These are phyloP conservation scores for Parascotia fuliginaria DNA, from an alignment of 2,888 invertebrate genomes.

Conservation along the genomic window DNA sequence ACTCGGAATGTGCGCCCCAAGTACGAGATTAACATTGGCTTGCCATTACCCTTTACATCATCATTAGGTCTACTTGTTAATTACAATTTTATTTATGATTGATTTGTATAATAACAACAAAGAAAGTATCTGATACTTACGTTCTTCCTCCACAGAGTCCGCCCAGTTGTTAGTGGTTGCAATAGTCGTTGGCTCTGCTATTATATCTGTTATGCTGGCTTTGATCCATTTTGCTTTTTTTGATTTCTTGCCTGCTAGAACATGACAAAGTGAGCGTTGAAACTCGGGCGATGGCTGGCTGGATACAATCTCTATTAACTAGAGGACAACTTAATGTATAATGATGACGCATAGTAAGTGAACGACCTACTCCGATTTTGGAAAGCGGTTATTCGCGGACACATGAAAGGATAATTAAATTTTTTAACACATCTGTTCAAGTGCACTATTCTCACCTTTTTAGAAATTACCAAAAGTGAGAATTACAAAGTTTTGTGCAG, in stretches of 20 bases:
- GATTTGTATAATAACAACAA: slow-evolving; percentile 1
- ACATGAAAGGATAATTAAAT: slow-evolving; percentile 52
- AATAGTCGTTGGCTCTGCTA: slow-evolving; percentile 89
- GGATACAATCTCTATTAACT: slow-evolving; percentile 24
- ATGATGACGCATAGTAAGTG: slow-evolving; percentile 79
- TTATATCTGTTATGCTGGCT: slow-evolving; percentile 92
- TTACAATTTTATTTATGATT: neutral
- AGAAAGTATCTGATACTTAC: slow-evolving; percentile 73
- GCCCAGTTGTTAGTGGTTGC: slow-evolving; percentile 90
- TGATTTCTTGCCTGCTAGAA: slow-evolving; percentile 90
- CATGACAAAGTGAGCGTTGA: slow-evolving; percentile 32
- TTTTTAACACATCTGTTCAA: slow-evolving; percentile 44
- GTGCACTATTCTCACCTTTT: slow-evolving; percentile 40
- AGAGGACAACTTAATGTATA: slow-evolving; percentile 62
- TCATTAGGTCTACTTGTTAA: slow-evolving; percentile 64
- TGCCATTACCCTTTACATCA: slow-evolving; percentile 77
- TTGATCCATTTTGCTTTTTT: slow-evolving; percentile 95
- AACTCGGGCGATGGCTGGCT: slow-evolving; percentile 36
- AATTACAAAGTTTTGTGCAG: slow-evolving; percentile 36
- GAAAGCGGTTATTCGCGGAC: slow-evolving; percentile 76
- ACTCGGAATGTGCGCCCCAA: slow-evolving; percentile 89
- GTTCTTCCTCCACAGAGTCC: slow-evolving; percentile 93
- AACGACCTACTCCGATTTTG: slow-evolving; percentile 78
- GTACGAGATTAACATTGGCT: slow-evolving; percentile 92
- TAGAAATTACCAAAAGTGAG: slow-evolving; percentile 31